Base-by-base conservation (phyloP, 2,888 invertebrate species). In the Heterodera filipjevi region DNA sequence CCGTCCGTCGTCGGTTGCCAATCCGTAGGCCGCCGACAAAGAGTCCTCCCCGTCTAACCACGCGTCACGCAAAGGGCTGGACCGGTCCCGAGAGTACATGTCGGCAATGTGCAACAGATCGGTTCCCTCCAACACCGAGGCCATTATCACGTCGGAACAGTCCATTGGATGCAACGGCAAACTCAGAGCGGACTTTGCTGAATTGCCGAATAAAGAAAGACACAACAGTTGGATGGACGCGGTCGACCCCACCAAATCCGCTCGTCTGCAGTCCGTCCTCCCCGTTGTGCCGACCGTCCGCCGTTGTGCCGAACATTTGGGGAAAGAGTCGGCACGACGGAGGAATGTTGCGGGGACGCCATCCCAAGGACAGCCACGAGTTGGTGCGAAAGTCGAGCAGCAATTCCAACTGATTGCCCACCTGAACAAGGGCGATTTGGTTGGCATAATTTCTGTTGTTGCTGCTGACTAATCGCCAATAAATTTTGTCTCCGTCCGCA, bases 31-130 rank as follows among this genome's bases (percentile, higher is more conserved):
- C 0, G 86, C 86, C 19, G 82, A 80, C 14, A 88, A 74, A 33
- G 88, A 89, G 79, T 87, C 83, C 70, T 87, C 87, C 12, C 88
- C 88, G 49, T 88, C 88, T 64, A 79, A 83, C 84, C 85, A 85
- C 44, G 81, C 82, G 77, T 88, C 88, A 39, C 84, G 82, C 0
- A 88, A 77, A 0, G 88, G 88, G 14, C 87, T 87, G 6, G 85
- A 85, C 22, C 87, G 80, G 70, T 88, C 88, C 22, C 88, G 79
- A 1, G 88, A 88, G 77, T 88, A 88, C 82, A 86, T 84, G 77
- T 88, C 88, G 35, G 81, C 80, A 64, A 89, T 84, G 71, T 84
- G 83, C 14, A 85, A 73, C 32, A 73, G 78, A 46, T 73, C 75
- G 83, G 73, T 14, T 19, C 85, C 85, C 49, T 87, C 83, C 27